Percentiles rank a stretch among this genome's conserved stretches.
Evolutionary conservation across 2,888 invertebrate species (phyloP).

Genomic region (Aphodius granarius): DNA sequence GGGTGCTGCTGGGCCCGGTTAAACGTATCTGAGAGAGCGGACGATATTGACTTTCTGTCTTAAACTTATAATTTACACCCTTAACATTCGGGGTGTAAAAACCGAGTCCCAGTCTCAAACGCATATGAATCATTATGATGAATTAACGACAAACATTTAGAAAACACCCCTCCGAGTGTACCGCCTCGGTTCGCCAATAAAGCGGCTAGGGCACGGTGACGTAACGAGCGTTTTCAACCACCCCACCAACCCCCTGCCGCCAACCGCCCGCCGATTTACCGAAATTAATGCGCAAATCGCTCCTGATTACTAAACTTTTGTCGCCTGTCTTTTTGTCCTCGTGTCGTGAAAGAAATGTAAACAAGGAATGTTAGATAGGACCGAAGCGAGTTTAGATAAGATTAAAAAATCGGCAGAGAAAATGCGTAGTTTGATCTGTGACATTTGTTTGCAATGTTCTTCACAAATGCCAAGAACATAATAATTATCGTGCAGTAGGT

Average conservation of each 20-base stretch:
- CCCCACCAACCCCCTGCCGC: neutral
- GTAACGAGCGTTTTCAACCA: conserved; percentile 1
- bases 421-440: no score
- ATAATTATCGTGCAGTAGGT: no score
- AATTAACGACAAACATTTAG: conserved; percentile 57
- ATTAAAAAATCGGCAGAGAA: no score
- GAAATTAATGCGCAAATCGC: neutral
- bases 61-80: conserved; percentile 57
- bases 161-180: conserved; percentile 52
- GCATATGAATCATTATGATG: conserved; percentile 58
- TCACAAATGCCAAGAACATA: no score
- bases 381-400: no score
- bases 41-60: conserved; percentile 55
- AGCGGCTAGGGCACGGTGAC: conserved; percentile 30
- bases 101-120: conserved; percentile 54
- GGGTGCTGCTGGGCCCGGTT: conserved; percentile 12
- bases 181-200: conserved; percentile 34
- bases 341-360: neutral
- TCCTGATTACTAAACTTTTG: neutral
- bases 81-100: conserved; percentile 55
- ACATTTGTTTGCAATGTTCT: no score
- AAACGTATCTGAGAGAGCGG: conserved; percentile 23
- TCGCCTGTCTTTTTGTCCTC: neutral
- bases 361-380: no score
- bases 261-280: neutral